These are phyloP conservation scores for Caerostris extrusa DNA, from an alignment of 1,140 invertebrate species.

Conservation along the genomic window DNA sequence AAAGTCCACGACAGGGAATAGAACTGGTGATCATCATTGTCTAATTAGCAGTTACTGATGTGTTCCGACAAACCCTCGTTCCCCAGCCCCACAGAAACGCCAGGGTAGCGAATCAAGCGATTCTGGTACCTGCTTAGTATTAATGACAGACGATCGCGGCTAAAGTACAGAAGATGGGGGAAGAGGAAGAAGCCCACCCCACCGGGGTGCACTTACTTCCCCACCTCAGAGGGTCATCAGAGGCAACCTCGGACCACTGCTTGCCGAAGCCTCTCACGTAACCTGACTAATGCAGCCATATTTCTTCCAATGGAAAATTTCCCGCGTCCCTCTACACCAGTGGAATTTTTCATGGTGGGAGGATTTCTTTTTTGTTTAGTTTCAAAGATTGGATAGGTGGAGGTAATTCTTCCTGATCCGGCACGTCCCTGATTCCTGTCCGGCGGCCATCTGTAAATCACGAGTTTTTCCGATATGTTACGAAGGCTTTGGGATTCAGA, in stretches of 20 bases:
- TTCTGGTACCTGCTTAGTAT: constrained; percentile 63
- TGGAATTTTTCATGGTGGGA: constrained; percentile 55
- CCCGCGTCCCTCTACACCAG: constrained; percentile 35
- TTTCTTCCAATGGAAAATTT: constrained; percentile 71
- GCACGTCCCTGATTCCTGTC: constrained; percentile 52
- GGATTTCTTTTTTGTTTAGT: constrained; percentile 49
- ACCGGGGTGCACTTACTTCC: neutral
- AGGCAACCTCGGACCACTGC: constrained; percentile 21
- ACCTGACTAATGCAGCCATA: constrained; percentile 58
- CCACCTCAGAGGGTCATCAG: constrained; percentile 55
- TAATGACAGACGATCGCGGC: constrained; percentile 56
- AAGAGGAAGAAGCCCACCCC: constrained; percentile 23
- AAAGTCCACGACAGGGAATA: neutral
- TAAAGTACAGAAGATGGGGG: neutral
- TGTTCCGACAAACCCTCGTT: neutral
- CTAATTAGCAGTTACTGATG: constrained; percentile 39
- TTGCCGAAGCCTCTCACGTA: constrained; percentile 45
- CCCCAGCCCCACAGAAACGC: neutral
- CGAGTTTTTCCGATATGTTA: neutral
- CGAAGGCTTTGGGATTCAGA: neutral
- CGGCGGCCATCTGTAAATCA: constrained; percentile 40
- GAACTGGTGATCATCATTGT: neutral
- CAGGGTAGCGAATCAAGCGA: neutral
- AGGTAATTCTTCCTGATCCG: constrained; percentile 41
- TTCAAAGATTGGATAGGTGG: constrained; percentile 11